A percentile compares a stretch with the other conserved stretches of the same genome.
Evolutionary conservation across 1,140 invertebrate genomes (phyloP).

Genomic region (Sipha flava): DNA sequence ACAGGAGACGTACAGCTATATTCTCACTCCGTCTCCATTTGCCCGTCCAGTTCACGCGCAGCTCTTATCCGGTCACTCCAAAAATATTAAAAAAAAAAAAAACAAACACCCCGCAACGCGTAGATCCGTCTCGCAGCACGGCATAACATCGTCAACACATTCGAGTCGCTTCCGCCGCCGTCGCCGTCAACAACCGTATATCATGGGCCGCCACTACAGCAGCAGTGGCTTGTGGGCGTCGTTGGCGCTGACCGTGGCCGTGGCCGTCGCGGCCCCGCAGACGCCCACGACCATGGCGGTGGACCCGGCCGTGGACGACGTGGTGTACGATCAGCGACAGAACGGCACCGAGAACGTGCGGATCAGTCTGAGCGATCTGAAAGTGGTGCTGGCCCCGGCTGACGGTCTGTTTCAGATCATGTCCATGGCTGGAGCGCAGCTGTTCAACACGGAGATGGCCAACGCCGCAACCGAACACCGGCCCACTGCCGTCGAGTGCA

Average conservation of each 20-base stretch:
- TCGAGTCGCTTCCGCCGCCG: too few relatives aligned
- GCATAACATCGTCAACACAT: neutral
- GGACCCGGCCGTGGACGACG: neutral
- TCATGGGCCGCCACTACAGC: too few relatives aligned
- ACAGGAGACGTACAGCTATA: neutral
- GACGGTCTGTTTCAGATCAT: slow-evolving; percentile 43
- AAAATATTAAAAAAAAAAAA: too few relatives aligned
- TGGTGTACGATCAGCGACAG: slow-evolving; percentile 56
- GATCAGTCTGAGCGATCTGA: slow-evolving; percentile 55
- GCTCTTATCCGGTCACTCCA: neutral
- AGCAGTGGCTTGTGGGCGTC: neutral
- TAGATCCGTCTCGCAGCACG: too few relatives aligned
- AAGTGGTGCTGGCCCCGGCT: slow-evolving; percentile 54
- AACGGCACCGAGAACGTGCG: slow-evolving; percentile 61
- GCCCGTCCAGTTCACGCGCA: neutral
- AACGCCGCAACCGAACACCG: neutral
- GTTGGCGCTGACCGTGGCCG: neutral
- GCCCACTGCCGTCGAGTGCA: neutral
- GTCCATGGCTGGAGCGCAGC: neutral
- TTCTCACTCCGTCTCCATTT: neutral
- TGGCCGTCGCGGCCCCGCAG: neutral
- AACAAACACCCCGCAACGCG: too few relatives aligned
- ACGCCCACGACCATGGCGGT: neutral
- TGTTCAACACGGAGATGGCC: neutral
- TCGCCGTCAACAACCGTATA: neutral